Evolutionary conservation across 2,797 vertebrate genomes (phyloP), one percentile per base, ranked within the genome.

Genomic region (Rhinogobio ventralis): DNA sequence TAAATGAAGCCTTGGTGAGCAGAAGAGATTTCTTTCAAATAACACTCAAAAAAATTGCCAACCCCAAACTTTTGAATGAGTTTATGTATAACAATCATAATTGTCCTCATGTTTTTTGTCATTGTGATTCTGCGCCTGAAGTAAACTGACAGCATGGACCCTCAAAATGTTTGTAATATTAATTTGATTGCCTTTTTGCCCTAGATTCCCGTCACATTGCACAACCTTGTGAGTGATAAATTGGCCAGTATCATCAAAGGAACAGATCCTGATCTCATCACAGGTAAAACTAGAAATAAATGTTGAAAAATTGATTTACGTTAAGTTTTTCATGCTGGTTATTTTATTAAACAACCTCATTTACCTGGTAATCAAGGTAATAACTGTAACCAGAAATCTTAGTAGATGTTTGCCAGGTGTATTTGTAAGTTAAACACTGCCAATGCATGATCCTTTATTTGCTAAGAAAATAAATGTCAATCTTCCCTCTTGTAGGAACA

Each of bases 191-290:
- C 19, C 20, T 25, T 79, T 89, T 1, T 83, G 88, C n/a, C 67
- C 77, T 89, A 99, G 98, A 96, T 98, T 90, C 97, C 98, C 5
- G 96, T 93, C 79, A 93, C 95, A 0, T 89, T 99, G 89, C 97
- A 99, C 93, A 98, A 97, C 91, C 96, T 99, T 93, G 98, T 99
- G 88, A 97, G 97, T 87, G 94, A 97, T 84, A 96, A 96, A 89
- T 93, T 99, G 85, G 86, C 91, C 85, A 96, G 95, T 86, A 94
- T 99, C 72, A 94, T 97, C 87, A 96, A 94, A 57, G 97, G 97
- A 82, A 95, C 93, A 79, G 97, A 99, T 90, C 94, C 96, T 53
- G 95, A 95, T 71, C 87, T 87, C 68, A 92, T 95, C 74, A 89
- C 96, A 93, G 98, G 98, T 99, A 53, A 15, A 78, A 51, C 66